phyloP scores from a whole-genome alignment of 2,113 vertebrate species.

The Progne subis region DNA sequence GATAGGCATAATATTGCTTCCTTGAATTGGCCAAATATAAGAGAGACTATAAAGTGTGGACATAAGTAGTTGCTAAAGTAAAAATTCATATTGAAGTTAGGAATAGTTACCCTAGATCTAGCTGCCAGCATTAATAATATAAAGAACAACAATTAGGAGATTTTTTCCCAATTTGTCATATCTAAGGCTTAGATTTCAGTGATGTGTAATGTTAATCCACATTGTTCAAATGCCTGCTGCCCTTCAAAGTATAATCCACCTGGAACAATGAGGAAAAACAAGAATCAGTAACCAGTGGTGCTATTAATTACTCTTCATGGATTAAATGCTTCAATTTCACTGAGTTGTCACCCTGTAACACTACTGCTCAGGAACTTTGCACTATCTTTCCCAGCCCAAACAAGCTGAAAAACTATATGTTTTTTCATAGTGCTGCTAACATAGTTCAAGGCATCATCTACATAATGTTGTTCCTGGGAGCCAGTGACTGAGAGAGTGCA shows the following conservation, averaged over 20 bases:
- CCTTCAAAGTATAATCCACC: neutral
- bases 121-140: neutral
- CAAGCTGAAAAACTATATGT: neutral
- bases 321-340: slow-evolving; percentile 41
- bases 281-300: neutral
- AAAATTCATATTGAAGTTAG: neutral
- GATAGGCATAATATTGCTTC: neutral
- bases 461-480: neutral
- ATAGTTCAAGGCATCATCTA: neutral
- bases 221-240: slow-evolving; percentile 3
- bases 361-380: neutral
- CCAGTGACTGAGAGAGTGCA: neutral
- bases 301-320: slow-evolving; percentile 20
- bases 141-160: neutral
- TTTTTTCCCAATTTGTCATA: neutral
- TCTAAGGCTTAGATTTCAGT: neutral
- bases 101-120: neutral
- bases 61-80: neutral
- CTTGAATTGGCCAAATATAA: neutral
- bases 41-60: neutral
- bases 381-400: neutral
- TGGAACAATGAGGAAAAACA: neutral
- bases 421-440: neutral
- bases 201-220: neutral
- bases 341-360: neutral